Evolutionary conservation across 92 coral and sea anemone genomes (phyloP), one percentile per base, ranked within the genome.

Genomic region (Metridium senile): DNA sequence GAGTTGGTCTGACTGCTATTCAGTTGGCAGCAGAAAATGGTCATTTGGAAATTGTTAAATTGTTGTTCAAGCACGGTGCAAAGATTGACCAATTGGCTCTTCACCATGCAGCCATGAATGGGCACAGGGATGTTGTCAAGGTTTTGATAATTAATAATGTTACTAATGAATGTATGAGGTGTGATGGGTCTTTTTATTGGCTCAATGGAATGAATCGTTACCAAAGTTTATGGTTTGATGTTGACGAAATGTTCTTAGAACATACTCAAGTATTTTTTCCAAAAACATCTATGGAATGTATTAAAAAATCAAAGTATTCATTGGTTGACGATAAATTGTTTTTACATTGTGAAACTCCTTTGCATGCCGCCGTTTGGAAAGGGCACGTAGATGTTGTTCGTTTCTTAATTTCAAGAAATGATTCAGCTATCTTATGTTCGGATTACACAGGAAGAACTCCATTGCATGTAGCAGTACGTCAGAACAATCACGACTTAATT

Each of bases 101-200:
- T 53, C 86, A 89, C 72, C 94, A 82, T 35, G 88, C 94, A 20
- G 91, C 89, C 33, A 75, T 81, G 67, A 89, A 75, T 62, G 84
- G 84, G 11, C 86, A 76, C 62, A 26, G 58, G 26, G 54, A 79
- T 32, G 82, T 86, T 17, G 91, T 89, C 18, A 28, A 47, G 49
- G 66, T 75, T 33, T 81, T 90, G n/a, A 33, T 83, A n/a, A 26
- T 74, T 10, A 47, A 69, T 1, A 81, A 86, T 28, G 76, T 84
- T 17, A 35, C 26, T 0, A 87, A 87, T 43, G 27, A 47, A 11
- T 90, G 96, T 65, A 70, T 86, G 68, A 72, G 74, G 54, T 87
- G 91, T 30, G 87, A 87, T 57, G 91, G 87, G 16, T 71, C 87
- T 19, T 82, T 87, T 31, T 70, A 86, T 47, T 86, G 90, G 90